A percentile compares a stretch with the other conserved stretches of the same genome.
Evolutionary conservation across 2,797 vertebrate species (phyloP).

Genomic region (Onychomys torridus): DNA sequence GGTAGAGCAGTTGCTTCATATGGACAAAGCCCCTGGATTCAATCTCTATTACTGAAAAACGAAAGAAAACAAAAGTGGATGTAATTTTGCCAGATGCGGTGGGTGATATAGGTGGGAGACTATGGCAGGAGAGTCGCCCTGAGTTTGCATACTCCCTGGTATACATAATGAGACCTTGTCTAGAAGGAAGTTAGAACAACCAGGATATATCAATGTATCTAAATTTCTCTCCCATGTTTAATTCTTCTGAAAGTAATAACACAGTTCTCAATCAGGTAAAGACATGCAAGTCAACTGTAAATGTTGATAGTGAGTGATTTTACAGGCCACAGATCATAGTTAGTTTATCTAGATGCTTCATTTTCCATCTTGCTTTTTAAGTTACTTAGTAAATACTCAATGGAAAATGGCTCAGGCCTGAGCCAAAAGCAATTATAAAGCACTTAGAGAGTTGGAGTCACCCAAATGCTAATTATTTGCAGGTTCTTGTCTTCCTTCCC

Average conservation of each 20-base stretch:
- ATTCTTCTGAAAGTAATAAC: conserved; percentile 37
- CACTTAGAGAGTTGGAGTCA: conserved; percentile 46
- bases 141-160: background rate
- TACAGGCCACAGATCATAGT: background rate
- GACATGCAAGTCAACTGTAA: background rate
- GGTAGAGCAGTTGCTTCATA: background rate
- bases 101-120: background rate
- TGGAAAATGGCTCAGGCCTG: conserved; percentile 35
- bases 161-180: background rate
- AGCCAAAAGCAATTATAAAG: conserved; percentile 73
- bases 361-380: conserved; percentile 65
- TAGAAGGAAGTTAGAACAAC: background rate
- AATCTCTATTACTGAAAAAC: background rate
- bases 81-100: background rate
- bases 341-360: conserved; percentile 41
- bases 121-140: background rate
- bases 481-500: conserved; percentile 44
- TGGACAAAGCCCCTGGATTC: background rate
- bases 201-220: background rate
- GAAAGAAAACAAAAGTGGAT: background rate
- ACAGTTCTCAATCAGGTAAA: background rate
- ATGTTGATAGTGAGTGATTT: background rate
- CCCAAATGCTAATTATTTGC: conserved; percentile 71
- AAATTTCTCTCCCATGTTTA: conserved; percentile 26
- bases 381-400: conserved; percentile 58